Evolutionary conservation across 2,888 invertebrate species (phyloP), one percentile per base, ranked within the genome.

Genomic region (Scaptomyza tumidula): DNA sequence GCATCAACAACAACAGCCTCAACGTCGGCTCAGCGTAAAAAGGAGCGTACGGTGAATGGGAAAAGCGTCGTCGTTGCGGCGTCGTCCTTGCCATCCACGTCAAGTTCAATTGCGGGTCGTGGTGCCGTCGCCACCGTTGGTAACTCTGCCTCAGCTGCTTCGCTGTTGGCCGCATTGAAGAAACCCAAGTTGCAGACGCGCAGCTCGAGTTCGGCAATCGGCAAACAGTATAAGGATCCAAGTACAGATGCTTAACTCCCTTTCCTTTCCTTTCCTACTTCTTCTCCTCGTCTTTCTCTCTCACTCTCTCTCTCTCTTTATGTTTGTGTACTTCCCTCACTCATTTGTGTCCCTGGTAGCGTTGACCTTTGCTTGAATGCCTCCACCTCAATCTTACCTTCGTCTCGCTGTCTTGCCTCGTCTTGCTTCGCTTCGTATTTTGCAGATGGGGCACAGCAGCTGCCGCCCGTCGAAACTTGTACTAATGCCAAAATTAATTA

Each of bases 181-280:
- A 90, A 80, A 48, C 46, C 83, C 13, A 90, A 81, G 75, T 78
- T 52, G 58, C 58, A 75, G 50, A 58, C 82, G 66, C 90, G 90
- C 50, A 68, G 83, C 53, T 46, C 69, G 14, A 55, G 35, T 19
- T 55, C 58, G n/a, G n/a, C n/a, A 24, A 29, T 27, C 39, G 74
- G 67, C 54, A 91, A 90, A 70, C 88, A 90, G 80, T 89, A 90
- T 71, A 80, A 86, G 71, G 92, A 92, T 88, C 89, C 91, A 92
- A 92, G 91, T 91, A 91, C 82, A 69, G 70, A 43, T 56, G 41
- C 44, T 39, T 65, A 54, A 13, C 24, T 45, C 19, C 6, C 19
- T 7, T 3, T 10, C 33, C 14, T 6, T 31, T n/a, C 2, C 33
- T 5, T 10, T n/a, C 5, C 7, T 0, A n/a, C n/a, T 19, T 5